Percentiles rank a stretch among this genome's conserved stretches.
Conservation (phyloP, 2,113 vertebrate species). For the Paraplagusia blochii region DNA sequence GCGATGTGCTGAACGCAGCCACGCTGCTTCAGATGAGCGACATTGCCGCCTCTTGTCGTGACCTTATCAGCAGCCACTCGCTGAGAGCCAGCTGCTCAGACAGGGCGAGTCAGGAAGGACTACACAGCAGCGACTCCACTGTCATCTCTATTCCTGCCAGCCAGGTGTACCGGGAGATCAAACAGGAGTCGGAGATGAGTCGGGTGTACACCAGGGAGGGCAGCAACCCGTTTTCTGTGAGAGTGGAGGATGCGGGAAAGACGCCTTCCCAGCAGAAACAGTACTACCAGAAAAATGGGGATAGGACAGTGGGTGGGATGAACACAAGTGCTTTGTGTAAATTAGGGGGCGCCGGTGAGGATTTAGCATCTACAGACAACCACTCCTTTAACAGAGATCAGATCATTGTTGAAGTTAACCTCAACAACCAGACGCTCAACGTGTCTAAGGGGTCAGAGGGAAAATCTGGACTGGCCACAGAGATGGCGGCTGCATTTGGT, state of each 20-base stretch:
- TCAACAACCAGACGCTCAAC: slow-evolving; percentile 96
- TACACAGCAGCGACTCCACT: slow-evolving; percentile 15
- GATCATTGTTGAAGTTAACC: slow-evolving; percentile 97
- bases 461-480: slow-evolving; percentile 60
- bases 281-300: slow-evolving; percentile 86
- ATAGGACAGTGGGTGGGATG: slow-evolving; percentile 30
- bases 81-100: slow-evolving; percentile 74
- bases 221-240: slow-evolving; percentile 81
- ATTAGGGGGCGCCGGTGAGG: slow-evolving; percentile 73
- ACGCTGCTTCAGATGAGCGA: slow-evolving; percentile 91
- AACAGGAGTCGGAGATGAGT: slow-evolving; percentile 85
- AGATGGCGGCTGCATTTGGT: slow-evolving; percentile 59
- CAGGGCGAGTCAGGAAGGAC: slow-evolving; percentile 74
- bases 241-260: slow-evolving; percentile 79
- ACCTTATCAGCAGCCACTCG: slow-evolving; percentile 86
- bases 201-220: slow-evolving; percentile 87
- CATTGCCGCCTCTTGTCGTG: slow-evolving; percentile 88
- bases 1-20: slow-evolving; percentile 87
- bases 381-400: slow-evolving; percentile 85
- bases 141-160: slow-evolving; percentile 45
- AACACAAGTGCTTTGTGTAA: slow-evolving; percentile 70
- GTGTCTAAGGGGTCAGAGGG: slow-evolving; percentile 90
- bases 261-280: slow-evolving; percentile 70
- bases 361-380: slow-evolving; percentile 73
- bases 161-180: slow-evolving; percentile 86